Evolutionary conservation across 2,888 invertebrate species (phyloP).

Genomic region (Caenorhabditis panamensis): DNA sequence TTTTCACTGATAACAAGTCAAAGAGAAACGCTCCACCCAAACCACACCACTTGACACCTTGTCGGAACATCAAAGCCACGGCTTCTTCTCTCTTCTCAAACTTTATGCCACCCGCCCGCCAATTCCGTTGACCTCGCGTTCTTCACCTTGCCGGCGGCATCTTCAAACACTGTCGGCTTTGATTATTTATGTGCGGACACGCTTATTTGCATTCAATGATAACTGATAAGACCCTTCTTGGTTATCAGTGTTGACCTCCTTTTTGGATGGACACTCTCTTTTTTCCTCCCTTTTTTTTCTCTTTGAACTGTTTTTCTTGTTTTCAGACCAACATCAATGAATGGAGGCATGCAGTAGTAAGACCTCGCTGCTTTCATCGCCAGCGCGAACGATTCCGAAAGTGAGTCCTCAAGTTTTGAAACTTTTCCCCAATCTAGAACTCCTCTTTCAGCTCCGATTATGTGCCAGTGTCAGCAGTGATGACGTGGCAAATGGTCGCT

Average conservation of each 20-base stretch:
- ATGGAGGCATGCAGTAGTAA: conserved; percentile 61
- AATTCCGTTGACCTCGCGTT: not conserved
- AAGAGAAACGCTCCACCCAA: no score
- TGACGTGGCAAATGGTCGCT: conserved; percentile 44
- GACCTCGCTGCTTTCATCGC: conserved; percentile 42
- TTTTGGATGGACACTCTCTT: not conserved
- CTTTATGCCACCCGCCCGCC: not conserved
- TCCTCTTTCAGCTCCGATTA: conserved; percentile 60
- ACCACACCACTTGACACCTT: no score
- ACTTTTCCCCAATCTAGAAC: no score
- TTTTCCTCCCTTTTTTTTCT: conserved; percentile 14
- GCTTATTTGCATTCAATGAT: conserved; percentile 37
- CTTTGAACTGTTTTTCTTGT: not conserved
- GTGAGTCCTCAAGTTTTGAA: conserved; percentile 15
- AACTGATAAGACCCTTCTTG: conserved; percentile 3
- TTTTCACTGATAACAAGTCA: no score
- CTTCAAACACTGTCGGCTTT: no score
- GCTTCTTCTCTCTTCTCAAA: not conserved
- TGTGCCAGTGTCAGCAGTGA: conserved; percentile 53
- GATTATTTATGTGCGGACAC: conserved; percentile 54
- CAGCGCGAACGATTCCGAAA: conserved; percentile 57
- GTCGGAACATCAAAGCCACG: not conserved
- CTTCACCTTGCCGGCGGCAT: conserved; percentile 1
- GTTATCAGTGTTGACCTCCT: conserved; percentile 4
- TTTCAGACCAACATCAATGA: conserved; percentile 49